Conservation (phyloP, 2,113 vertebrate species). For the Istiophorus platypterus region DNA sequence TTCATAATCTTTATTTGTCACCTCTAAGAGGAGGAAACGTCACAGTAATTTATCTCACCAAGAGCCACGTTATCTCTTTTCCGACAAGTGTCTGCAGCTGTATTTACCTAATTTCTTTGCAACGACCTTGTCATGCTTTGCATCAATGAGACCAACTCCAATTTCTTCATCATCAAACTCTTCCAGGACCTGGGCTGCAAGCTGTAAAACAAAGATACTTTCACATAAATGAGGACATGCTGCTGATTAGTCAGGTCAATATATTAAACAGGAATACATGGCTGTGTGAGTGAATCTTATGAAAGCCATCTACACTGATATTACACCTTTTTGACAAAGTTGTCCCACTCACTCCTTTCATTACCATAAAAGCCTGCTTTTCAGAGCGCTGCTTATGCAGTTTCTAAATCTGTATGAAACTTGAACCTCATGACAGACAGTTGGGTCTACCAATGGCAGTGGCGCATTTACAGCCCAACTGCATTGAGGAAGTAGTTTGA, state of each 20-base stretch:
- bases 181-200: constrained; percentile 93
- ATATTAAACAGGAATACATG: background rate
- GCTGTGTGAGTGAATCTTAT: background rate
- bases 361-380: constrained; percentile 83
- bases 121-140: constrained; percentile 87
- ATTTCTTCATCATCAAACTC: constrained; percentile 91
- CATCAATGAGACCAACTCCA: constrained; percentile 90
- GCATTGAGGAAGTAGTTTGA: constrained; percentile 58
- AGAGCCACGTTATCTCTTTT: background rate
- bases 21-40: background rate
- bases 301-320: background rate
- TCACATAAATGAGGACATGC: constrained; percentile 13
- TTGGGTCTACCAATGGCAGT: constrained; percentile 67
- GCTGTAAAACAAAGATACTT: constrained; percentile 79
- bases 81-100: background rate
- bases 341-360: constrained; percentile 53
- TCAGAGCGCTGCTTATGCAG: constrained; percentile 77
- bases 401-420: constrained; percentile 86
- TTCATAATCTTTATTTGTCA: background rate
- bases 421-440: constrained; percentile 80
- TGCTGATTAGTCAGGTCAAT: background rate
- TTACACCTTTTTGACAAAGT: constrained; percentile 47
- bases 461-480: constrained; percentile 29
- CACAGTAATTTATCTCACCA: background rate
- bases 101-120: constrained; percentile 91